Evolutionary conservation across 2,888 invertebrate genomes (phyloP).

Genomic region (Orthosia cruda): DNA sequence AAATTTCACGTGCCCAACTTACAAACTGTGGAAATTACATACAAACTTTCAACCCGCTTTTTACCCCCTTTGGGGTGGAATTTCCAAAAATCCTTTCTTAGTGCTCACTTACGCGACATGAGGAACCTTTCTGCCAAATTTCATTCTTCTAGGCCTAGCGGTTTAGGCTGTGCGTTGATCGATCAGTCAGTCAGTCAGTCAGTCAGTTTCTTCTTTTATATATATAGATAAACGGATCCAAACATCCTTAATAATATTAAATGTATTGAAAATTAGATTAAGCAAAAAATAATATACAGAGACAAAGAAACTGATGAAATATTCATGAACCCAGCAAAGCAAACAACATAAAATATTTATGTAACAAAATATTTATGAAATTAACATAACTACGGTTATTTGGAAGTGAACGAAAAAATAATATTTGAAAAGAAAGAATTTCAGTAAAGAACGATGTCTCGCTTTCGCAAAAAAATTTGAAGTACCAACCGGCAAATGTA

Average conservation of each 20-base stretch:
- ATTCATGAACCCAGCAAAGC: conserved; percentile 18
- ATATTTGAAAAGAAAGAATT: conserved; percentile 13
- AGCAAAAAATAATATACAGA: conserved; percentile 5
- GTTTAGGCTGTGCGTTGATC: too few species aligned
- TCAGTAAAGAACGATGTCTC: neutral
- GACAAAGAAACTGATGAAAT: conserved; percentile 29
- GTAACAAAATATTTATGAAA: conserved; percentile 14
- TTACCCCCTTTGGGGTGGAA: too few species aligned
- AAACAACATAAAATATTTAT: conserved; percentile 31
- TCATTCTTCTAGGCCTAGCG: too few species aligned
- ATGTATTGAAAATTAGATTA: neutral
- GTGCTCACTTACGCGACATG: too few species aligned
- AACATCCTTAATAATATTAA: neutral
- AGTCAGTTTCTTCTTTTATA: too few species aligned
- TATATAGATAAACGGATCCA: neutral
- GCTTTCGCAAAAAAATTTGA: neutral
- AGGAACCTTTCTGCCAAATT: too few species aligned
- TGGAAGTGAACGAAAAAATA: neutral
- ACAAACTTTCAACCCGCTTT: too few species aligned
- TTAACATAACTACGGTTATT: neutral
- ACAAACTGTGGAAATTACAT: too few species aligned
- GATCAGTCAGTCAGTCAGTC: too few species aligned
- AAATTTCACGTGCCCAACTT: too few species aligned
- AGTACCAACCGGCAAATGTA: neutral
- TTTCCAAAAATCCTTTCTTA: too few species aligned